Conservation (phyloP, 1,140 invertebrate genomes). For the Sinella curviseta region DNA sequence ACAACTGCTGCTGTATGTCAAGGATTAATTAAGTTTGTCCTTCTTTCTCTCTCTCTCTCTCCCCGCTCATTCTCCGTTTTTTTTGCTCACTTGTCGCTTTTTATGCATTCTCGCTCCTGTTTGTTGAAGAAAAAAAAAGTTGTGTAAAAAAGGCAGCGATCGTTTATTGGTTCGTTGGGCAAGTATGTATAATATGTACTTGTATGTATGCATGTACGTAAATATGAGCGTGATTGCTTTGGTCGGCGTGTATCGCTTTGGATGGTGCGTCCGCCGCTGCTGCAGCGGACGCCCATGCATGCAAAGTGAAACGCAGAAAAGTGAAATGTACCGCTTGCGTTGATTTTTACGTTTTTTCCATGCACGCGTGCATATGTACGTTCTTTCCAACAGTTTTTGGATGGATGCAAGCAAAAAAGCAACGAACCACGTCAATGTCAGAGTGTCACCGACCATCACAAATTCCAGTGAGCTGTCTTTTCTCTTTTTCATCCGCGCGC, state of each 20-base stretch:
- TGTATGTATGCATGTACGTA: no score
- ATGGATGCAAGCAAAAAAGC: neutral
- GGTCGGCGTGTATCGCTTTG: no score
- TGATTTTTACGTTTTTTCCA: neutral
- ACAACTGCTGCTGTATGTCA: constrained; percentile 18
- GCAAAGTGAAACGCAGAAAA: no score
- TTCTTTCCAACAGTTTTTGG: neutral
- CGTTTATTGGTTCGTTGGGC: neutral
- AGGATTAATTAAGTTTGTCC: constrained; percentile 23
- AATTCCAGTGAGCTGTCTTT: constrained; percentile 6
- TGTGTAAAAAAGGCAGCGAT: no score
- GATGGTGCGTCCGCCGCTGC: no score
- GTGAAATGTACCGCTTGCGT: neutral
- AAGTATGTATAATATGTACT: no score
- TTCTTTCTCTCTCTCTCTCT: neutral
- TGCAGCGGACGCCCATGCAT: no score
- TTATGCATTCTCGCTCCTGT: neutral
- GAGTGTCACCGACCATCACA: constrained; percentile 16
- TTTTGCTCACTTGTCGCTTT: neutral
- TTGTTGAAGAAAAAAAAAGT: neutral
- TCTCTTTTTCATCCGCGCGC: neutral
- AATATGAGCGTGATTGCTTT: no score
- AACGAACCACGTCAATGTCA: neutral
- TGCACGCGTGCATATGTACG: neutral
- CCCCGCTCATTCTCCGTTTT: neutral